phyloP scores from a whole-genome alignment of 2,888 invertebrate species.

The Salpingus planirostris region DNA sequence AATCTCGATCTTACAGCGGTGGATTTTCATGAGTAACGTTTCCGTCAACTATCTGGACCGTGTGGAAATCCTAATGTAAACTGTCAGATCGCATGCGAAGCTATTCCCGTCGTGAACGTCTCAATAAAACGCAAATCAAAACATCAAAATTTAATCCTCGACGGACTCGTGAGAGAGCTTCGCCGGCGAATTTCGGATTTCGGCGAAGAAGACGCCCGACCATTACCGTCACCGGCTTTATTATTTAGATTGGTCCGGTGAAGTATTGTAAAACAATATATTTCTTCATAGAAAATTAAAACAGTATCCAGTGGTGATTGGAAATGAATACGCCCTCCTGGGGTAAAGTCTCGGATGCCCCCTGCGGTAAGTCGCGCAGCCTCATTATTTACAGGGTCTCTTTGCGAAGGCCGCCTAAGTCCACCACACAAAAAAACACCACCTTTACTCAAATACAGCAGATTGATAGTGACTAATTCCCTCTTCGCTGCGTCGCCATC shows the following conservation, averaged over 20 bases:
- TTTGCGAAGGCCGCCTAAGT: conserved; percentile 33
- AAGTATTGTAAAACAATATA: conserved; percentile 39
- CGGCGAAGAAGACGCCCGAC: too few species aligned
- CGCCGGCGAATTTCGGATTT: too few species aligned
- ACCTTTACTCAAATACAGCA: conserved; percentile 9
- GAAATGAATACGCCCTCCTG: conserved; percentile 42
- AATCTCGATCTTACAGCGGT: too few species aligned
- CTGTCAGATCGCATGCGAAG: conserved; percentile 14
- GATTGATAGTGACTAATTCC: conserved; percentile 8
- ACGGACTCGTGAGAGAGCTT: too few species aligned
- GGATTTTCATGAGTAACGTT: too few species aligned
- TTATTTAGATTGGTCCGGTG: conserved; percentile 19
- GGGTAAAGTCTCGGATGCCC: conserved; percentile 35
- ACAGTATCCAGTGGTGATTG: conserved; percentile 43
- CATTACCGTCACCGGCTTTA: too few species aligned
- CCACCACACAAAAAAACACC: conserved; percentile 8
- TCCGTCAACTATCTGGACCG: conserved; percentile 11
- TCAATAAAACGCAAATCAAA: conserved; percentile 16
- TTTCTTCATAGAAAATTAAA: conserved; percentile 40
- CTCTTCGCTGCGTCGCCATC: conserved; percentile 1
- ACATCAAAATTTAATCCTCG: background rate
- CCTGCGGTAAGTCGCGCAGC: conserved; percentile 39
- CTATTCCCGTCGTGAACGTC: conserved; percentile 11
- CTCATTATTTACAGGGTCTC: conserved; percentile 39
- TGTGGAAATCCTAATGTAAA: conserved; percentile 15